Evolutionary conservation across 2,888 invertebrate genomes (phyloP).

Genomic region (Drosophila rellima): DNA sequence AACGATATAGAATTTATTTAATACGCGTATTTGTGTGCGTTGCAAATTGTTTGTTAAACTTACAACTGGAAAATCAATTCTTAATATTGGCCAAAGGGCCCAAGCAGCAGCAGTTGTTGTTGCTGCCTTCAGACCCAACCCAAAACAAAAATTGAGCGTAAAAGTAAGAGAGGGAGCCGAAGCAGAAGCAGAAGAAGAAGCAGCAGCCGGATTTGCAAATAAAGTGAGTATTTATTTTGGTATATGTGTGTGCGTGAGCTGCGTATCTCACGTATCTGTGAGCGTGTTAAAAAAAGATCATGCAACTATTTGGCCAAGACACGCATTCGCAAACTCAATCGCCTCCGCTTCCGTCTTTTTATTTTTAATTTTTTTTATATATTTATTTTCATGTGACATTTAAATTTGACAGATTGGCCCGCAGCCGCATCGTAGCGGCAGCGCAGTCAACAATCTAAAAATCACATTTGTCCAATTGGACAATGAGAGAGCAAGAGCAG

Average conservation of each 20-base stretch:
- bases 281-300: constrained; percentile 73
- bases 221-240: constrained; percentile 66
- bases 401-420: constrained; percentile 56
- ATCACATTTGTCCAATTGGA: constrained; percentile 45
- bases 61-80: constrained; percentile 82
- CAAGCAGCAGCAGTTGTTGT: constrained; percentile 70
- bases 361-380: constrained; percentile 1
- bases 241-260: constrained; percentile 30
- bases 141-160: constrained; percentile 72
- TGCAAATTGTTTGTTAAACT: constrained; percentile 60
- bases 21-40: constrained; percentile 62
- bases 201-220: constrained; percentile 76
- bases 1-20: constrained; percentile 67
- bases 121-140: constrained; percentile 67
- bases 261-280: constrained; percentile 42
- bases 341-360: constrained; percentile 61
- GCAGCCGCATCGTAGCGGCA: constrained; percentile 37
- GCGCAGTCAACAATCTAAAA: constrained; percentile 42
- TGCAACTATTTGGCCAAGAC: constrained; percentile 68
- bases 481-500: constrained; percentile 21
- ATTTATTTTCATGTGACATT: constrained; percentile 63
- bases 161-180: constrained; percentile 52
- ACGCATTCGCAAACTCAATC: constrained; percentile 47
- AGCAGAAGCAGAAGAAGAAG: constrained; percentile 36
- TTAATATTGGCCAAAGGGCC: constrained; percentile 63